These are phyloP conservation scores for Callorhinus ursinus DNA, from an alignment of 2,113 vertebrate genomes.

Conservation along the genomic window DNA sequence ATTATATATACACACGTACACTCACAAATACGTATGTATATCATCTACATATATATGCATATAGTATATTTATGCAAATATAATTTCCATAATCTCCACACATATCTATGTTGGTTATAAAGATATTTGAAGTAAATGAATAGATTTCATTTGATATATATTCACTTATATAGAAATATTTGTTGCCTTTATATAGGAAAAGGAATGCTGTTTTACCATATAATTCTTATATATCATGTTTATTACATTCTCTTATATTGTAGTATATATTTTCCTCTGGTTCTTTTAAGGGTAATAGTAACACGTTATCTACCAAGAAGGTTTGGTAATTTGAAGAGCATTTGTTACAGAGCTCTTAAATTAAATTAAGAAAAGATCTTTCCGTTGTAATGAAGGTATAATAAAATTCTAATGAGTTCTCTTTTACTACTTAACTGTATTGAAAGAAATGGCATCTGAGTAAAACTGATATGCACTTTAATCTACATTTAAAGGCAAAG, in stretches of 20 bases:
- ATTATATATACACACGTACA: not conserved
- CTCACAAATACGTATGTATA: not conserved
- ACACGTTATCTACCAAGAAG: not conserved
- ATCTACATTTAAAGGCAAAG: constrained; percentile 39
- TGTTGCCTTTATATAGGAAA: not conserved
- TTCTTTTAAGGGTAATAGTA: not conserved
- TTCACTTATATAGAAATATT: not conserved
- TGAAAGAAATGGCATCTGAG: not conserved
- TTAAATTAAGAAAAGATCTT: constrained; percentile 47
- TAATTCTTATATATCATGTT: not conserved
- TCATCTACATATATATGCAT: not conserved
- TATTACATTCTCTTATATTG: not conserved
- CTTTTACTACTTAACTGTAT: constrained; percentile 27
- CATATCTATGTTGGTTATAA: not conserved
- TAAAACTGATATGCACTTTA: constrained; percentile 32
- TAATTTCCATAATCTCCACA: not conserved
- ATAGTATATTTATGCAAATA: not conserved
- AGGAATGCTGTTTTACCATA: not conserved
- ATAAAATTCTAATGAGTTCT: constrained; percentile 61
- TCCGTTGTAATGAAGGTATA: not conserved
- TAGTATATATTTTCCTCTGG: not conserved
- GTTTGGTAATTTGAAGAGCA: not conserved
- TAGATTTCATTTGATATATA: not conserved
- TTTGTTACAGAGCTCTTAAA: constrained; percentile 43
- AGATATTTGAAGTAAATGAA: not conserved